Conservation (phyloP, 2,888 invertebrate species). For the Chrysomela aeneicollis region DNA sequence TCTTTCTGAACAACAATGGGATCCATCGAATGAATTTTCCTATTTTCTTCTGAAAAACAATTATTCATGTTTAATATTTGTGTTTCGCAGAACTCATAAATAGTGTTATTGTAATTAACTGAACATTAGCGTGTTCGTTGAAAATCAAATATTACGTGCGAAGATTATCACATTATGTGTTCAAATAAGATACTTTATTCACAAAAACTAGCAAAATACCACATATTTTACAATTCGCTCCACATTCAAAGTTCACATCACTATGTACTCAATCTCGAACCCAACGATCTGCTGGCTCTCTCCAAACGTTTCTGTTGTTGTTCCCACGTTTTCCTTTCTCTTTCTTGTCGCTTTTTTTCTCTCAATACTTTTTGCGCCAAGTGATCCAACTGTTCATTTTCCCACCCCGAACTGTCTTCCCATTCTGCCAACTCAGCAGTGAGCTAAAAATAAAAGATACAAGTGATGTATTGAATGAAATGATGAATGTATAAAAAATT, state of each 20-base stretch:
- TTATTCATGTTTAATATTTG: too few species aligned
- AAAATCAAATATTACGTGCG: too few species aligned
- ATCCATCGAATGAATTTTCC: too few species aligned
- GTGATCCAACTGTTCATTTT: constrained; percentile 53
- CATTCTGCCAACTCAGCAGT: constrained; percentile 57
- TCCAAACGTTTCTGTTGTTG: constrained; percentile 57
- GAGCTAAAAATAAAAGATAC: constrained; percentile 41
- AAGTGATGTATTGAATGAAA: too few species aligned
- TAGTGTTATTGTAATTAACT: too few species aligned
- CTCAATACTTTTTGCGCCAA: constrained; percentile 54
- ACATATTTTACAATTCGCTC: neutral
- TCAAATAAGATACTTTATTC: neutral
- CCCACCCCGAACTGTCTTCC: constrained; percentile 59
- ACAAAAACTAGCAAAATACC: constrained; percentile 3
- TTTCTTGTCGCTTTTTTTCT: constrained; percentile 55
- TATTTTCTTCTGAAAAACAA: too few species aligned
- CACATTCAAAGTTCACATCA: constrained; percentile 9
- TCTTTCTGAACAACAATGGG: too few species aligned
- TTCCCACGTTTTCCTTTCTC: constrained; percentile 54
- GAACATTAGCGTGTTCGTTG: too few species aligned
- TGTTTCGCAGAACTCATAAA: too few species aligned
- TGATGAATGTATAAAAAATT: too few species aligned
- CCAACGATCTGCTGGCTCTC: constrained; percentile 47
- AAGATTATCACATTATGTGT: too few species aligned
- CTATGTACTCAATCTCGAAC: constrained; percentile 52